A percentile compares a stretch with the other conserved stretches of the same genome.
Conservation (phyloP, 2,797 vertebrate species). For the Holocentrus rufus region DNA sequence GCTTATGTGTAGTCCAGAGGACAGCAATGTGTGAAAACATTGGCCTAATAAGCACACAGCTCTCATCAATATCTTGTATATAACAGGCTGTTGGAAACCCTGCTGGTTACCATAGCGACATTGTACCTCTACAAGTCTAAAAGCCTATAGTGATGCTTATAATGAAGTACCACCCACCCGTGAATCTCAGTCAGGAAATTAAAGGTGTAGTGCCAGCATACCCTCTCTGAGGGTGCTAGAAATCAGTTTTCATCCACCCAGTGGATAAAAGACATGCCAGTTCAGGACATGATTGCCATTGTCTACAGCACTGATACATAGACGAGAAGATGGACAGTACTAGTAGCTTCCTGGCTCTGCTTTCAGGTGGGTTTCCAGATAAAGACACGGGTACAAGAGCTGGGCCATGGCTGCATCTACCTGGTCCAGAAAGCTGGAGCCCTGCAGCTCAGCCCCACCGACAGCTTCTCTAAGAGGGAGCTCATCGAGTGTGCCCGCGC, state of each 20-base stretch:
- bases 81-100: slow-evolving; percentile 68
- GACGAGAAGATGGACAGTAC: slow-evolving; percentile 29
- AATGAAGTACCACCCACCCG: slow-evolving; percentile 82
- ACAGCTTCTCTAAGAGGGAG: slow-evolving; percentile 90
- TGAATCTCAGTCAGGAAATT: slow-evolving; percentile 78
- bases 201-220: slow-evolving; percentile 75
- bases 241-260: slow-evolving; percentile 51
- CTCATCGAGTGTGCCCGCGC: slow-evolving; percentile 90
- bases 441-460: slow-evolving; percentile 89
- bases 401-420: slow-evolving; percentile 91
- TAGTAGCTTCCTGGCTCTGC: slow-evolving; percentile 36
- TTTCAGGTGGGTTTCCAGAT: slow-evolving; percentile 90
- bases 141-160: slow-evolving; percentile 79
- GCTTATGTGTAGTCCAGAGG: slow-evolving; percentile 40
- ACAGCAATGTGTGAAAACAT: slow-evolving; percentile 60
- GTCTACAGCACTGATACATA: slow-evolving; percentile 31
- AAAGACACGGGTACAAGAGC: slow-evolving; percentile 88
- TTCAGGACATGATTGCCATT: slow-evolving; percentile 42
- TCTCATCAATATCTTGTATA: slow-evolving; percentile 77
- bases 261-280: slow-evolving; percentile 46
- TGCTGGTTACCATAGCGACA: slow-evolving; percentile 81
- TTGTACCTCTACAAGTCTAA: slow-evolving; percentile 74
- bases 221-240: slow-evolving; percentile 63
- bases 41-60: slow-evolving; percentile 64
- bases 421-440: slow-evolving; percentile 92